A percentile compares a stretch with the other conserved stretches of the same genome.
Evolutionary conservation across 2,113 vertebrate genomes (phyloP).

Genomic region (Corythoichthys haematopterus): DNA sequence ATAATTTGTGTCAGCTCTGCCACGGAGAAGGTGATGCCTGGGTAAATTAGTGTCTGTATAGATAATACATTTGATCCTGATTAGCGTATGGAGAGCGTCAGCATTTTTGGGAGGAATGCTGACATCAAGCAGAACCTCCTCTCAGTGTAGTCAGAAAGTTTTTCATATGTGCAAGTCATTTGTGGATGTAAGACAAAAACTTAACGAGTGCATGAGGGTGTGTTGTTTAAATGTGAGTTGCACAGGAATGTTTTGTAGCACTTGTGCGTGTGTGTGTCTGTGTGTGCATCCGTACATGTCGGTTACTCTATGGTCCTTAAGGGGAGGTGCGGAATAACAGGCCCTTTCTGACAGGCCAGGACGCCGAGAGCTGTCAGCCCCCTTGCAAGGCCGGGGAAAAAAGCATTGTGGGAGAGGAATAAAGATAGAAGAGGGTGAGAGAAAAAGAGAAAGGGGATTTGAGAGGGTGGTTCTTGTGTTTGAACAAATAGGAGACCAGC

Average conservation of each 20-base stretch:
- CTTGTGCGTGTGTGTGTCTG: conserved; percentile 36
- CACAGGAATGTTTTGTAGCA: background rate
- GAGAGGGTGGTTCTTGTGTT: conserved; percentile 82
- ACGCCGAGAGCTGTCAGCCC: conserved; percentile 90
- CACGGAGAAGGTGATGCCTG: conserved; percentile 58
- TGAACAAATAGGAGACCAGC: conserved; percentile 96
- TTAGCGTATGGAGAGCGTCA: conserved; percentile 75
- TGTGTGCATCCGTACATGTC: conserved; percentile 23
- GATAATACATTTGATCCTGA: conserved; percentile 77
- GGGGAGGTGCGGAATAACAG: conserved; percentile 80
- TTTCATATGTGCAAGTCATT: conserved; percentile 54
- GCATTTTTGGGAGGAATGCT: conserved; percentile 73
- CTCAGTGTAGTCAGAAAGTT: conserved; percentile 77
- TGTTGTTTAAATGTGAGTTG: background rate
- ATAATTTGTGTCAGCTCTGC: conserved; percentile 66
- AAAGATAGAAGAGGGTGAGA: conserved; percentile 33
- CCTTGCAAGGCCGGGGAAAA: conserved; percentile 70
- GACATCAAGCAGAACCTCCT: conserved; percentile 71
- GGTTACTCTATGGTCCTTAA: conserved; percentile 67
- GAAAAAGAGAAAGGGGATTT: conserved; percentile 68
- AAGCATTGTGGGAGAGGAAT: conserved; percentile 31
- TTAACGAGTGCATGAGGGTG: conserved; percentile 28
- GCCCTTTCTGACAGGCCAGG: conserved; percentile 85
- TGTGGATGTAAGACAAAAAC: conserved; percentile 41
- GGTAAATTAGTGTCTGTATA: conserved; percentile 72